Evolutionary conservation across 2,113 vertebrate species (phyloP).

Genomic region (Condylura cristata): DNA sequence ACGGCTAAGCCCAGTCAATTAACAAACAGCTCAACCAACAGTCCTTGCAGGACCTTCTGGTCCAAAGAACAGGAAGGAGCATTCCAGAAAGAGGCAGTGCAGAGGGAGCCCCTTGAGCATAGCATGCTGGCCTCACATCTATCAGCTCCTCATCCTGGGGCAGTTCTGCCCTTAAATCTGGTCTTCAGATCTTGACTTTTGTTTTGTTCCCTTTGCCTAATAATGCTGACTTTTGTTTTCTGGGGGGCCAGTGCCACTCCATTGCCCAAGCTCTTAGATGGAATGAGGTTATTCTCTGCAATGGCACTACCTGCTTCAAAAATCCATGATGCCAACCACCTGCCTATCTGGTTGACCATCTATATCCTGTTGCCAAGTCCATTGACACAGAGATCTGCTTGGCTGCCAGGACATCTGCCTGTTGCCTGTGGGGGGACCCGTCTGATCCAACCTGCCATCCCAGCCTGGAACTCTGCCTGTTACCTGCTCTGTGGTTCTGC

Average conservation of each 20-base stretch:
- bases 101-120: background rate
- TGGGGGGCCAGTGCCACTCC: background rate
- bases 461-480: background rate
- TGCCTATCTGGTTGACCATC: background rate
- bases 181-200: background rate
- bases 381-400: background rate
- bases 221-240: background rate
- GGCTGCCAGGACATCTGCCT: background rate
- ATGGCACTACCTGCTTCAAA: background rate
- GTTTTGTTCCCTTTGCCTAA: background rate
- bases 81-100: background rate
- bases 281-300: background rate
- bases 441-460: background rate
- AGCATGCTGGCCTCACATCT: background rate
- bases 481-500: background rate
- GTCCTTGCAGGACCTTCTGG: background rate
- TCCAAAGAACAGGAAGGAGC: background rate
- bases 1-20: constrained; percentile 42
- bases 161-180: background rate
- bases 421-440: background rate
- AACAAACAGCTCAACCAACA: background rate
- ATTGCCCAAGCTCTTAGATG: background rate
- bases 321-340: background rate
- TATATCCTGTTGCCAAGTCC: background rate
- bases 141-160: background rate